Percentiles rank a stretch among this genome's conserved stretches.
Evolutionary conservation across 92 coral and sea anemone species (phyloP).

Genomic region (Palythoa grandis): DNA sequence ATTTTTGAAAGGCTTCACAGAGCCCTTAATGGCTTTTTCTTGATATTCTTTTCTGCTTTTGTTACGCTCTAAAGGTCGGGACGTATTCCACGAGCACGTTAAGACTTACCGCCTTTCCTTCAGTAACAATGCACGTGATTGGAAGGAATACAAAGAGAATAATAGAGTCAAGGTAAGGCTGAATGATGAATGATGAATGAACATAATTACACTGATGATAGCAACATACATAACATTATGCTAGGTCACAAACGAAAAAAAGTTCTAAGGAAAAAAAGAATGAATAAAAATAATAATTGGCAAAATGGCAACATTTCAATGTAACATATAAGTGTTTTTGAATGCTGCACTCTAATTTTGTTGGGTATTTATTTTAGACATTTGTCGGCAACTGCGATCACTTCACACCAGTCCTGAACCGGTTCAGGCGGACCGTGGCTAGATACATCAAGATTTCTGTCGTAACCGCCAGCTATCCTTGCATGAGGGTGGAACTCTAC

Average conservation of each 20-base stretch:
- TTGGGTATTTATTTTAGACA: constrained; percentile 41
- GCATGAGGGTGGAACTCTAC: constrained; percentile 83
- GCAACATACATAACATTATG: no score
- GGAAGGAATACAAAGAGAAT: constrained; percentile 65
- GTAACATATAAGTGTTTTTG: neutral
- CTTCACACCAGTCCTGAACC: constrained; percentile 88
- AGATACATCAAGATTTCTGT: constrained; percentile 79
- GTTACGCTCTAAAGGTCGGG: constrained; percentile 66
- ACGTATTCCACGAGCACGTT: constrained; percentile 88
- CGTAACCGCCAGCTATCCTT: constrained; percentile 71
- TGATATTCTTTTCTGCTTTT: neutral
- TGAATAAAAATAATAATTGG: no score
- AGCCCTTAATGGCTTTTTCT: no score
- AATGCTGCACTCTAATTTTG: neutral
- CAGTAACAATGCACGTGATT: constrained; percentile 66
- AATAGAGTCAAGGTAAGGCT: constrained; percentile 71
- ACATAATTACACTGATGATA: no score
- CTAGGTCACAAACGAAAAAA: no score
- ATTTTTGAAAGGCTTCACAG: no score
- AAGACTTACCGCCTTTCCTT: constrained; percentile 78
- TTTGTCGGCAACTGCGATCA: constrained; percentile 94
- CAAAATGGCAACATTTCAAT: neutral
- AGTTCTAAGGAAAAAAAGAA: no score
- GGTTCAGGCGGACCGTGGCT: constrained; percentile 68
- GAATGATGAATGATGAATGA: no score